Conservation (phyloP, 2,797 vertebrate genomes). For the Lepilemur septentrionalis region DNA sequence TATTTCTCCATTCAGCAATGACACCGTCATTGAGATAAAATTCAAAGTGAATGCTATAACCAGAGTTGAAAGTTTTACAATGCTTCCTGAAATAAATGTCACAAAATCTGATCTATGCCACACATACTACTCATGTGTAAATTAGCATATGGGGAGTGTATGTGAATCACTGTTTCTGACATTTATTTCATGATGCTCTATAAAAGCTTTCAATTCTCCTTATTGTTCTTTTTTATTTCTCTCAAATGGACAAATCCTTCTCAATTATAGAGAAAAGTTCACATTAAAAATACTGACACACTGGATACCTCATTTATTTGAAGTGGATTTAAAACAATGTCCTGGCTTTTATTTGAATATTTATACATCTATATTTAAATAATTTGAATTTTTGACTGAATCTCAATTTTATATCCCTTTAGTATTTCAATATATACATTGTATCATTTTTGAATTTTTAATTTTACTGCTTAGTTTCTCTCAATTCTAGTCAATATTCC, state of each 20-base stretch:
- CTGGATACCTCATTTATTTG: background rate
- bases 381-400: background rate
- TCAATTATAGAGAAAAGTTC: slow-evolving; percentile 50
- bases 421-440: background rate
- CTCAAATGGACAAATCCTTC: slow-evolving; percentile 63
- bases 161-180: slow-evolving; percentile 62
- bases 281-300: background rate
- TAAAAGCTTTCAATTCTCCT: slow-evolving; percentile 63
- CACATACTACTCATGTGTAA: slow-evolving; percentile 35
- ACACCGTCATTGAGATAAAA: slow-evolving; percentile 59
- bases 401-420: background rate
- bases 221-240: slow-evolving; percentile 69
- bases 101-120: slow-evolving; percentile 60
- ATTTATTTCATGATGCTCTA: slow-evolving; percentile 59
- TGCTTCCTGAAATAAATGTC: slow-evolving; percentile 64
- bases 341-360: background rate
- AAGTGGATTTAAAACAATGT: background rate
- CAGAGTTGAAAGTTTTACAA: slow-evolving; percentile 66
- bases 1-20: slow-evolving; percentile 39
- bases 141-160: slow-evolving; percentile 44
- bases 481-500: background rate
- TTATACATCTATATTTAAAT: background rate
- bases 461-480: background rate
- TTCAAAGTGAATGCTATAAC: slow-evolving; percentile 37
- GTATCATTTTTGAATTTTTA: background rate